Percentiles rank a stretch among this genome's conserved stretches.
These are phyloP conservation scores for Trichacis sp. DNA, from an alignment of 2,888 invertebrate species.

Conservation along the genomic window DNA sequence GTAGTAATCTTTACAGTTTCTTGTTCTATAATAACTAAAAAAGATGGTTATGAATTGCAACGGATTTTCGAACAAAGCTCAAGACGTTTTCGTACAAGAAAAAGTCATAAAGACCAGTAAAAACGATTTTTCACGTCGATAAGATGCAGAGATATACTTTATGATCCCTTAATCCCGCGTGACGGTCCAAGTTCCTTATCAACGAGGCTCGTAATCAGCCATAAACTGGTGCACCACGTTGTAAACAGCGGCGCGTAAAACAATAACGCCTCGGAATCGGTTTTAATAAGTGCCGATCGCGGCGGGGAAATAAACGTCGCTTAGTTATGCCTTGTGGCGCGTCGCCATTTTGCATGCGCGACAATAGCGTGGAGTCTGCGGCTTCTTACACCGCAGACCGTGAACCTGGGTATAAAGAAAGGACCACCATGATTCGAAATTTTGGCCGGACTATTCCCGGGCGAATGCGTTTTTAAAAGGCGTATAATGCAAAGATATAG, in stretches of 20 bases:
- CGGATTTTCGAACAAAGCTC: no score
- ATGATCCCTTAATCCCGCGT: not conserved
- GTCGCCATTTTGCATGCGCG: conserved; percentile 42
- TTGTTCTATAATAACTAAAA: no score
- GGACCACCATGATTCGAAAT: conserved; percentile 29
- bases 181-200: conserved; percentile 21
- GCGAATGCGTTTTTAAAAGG: conserved; percentile 15
- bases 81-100: no score
- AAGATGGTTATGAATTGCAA: no score
- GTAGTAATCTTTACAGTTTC: no score
- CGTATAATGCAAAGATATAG: conserved; percentile 13
- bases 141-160: not conserved
- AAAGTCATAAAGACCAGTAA: no score
- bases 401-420: conserved; percentile 25
- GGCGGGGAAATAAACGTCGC: conserved; percentile 26
- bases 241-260: conserved; percentile 10
- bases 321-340: conserved; percentile 37
- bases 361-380: conserved; percentile 33
- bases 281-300: conserved; percentile 23
- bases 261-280: conserved; percentile 27
- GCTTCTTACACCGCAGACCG: conserved; percentile 37
- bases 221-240: conserved; percentile 18
- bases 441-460: conserved; percentile 7
- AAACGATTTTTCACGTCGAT: not conserved
- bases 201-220: conserved; percentile 16